Evolutionary conservation across 2,113 vertebrate genomes (phyloP), one percentile per base, ranked within the genome.

Genomic region (Pseudorasbora parva): DNA sequence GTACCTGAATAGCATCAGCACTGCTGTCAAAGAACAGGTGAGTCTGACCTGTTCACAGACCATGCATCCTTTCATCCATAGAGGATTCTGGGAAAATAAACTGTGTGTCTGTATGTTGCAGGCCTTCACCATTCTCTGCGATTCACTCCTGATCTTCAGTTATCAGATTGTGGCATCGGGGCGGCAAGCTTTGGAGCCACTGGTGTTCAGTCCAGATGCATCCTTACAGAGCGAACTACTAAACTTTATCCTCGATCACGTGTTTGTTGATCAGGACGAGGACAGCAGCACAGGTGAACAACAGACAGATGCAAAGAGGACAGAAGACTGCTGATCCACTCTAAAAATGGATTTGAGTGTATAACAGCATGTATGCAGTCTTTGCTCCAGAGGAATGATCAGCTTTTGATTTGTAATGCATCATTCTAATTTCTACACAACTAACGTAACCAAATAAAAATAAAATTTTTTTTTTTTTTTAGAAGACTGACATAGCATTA

Each of bases 221-320:
- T 97, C 97, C 12, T 92, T 99, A 88, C 97, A 99, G 82, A 94
- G 96, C 30, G 98, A 99, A 88, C 93, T 99, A 71, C 95, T 99
- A 87, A 96, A 96, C 92, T 99, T 99, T 89, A 97, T 99, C 94
- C 93, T 98, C 74, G 97, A 99, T 93, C 97, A 99, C 78, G 97
- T 99, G 87, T 99, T 99, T 93, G 98, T 99, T 87, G 98, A 99
- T 91, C 98, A 99, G 91, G 98, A 99, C 85, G 98, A 99, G 83
- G 98, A 99, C 87, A 96, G 96, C 89, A 98, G 97, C 93, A 95
- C 97, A 89, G 97, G 97, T 98, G 93, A 88, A 82, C 57, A 43
- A 73, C 56, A 66, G 45, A 17, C 17, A 54, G 21, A 54, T 54
- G 21, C 17, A 54, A 54, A 54, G 17, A 47, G 43, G 71, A 69